Conservation (phyloP, 2,797 vertebrate species). For the Protosalanx chinensis region DNA sequence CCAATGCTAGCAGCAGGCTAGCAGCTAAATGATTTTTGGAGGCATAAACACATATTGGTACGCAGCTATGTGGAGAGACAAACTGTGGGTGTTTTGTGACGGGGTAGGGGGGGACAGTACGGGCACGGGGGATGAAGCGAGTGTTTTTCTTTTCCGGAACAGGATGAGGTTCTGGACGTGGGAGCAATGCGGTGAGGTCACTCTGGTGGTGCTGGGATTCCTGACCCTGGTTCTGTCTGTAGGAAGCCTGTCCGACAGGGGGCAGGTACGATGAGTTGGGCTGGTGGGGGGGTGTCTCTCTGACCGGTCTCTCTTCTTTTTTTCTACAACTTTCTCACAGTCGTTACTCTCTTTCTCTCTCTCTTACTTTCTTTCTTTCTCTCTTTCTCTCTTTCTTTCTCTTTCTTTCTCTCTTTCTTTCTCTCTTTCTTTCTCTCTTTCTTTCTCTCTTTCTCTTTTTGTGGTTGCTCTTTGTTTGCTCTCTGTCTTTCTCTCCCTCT, state of each 20-base stretch:
- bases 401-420: background rate
- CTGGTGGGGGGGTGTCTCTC: constrained; percentile 33
- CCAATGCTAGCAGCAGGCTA: background rate
- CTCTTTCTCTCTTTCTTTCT: too few relatives aligned
- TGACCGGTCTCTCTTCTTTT: background rate
- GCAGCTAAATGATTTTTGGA: background rate
- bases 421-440: background rate
- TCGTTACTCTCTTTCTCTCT: constrained; percentile 6
- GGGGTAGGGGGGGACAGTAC: background rate
- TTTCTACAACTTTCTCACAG: background rate
- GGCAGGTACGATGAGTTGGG: constrained; percentile 42
- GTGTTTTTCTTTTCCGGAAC: constrained; percentile 14
- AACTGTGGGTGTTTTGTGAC: background rate
- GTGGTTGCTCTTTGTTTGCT: background rate
- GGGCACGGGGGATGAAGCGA: constrained; percentile 18
- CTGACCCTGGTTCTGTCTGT: constrained; percentile 67
- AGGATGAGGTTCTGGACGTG: constrained; percentile 73
- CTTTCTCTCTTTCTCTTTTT: background rate
- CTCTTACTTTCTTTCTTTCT: background rate
- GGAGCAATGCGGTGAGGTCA: constrained; percentile 61
- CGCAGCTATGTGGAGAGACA: background rate
- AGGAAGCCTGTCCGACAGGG: constrained; percentile 71
- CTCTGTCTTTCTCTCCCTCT: constrained; percentile 3
- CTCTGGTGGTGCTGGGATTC: constrained; percentile 70
- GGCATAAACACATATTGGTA: background rate